These are phyloP conservation scores for Bos taurus DNA, from an alignment of 2,113 vertebrate species.

Conservation along the genomic window ARS-UCD2.0 NC_037328.1:97536501-97537000, in stretches of 20 bases:
- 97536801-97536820: not conserved
- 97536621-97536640: not conserved
- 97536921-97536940: not conserved
- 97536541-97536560: not conserved
- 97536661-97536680: not conserved
- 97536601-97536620: not conserved
- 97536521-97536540: not conserved
- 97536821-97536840: not conserved
- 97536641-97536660: not conserved
- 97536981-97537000: constrained; percentile 20
- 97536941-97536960: not conserved
- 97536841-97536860: not conserved
- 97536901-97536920: not conserved
- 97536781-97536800: not conserved
- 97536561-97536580: not conserved
- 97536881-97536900: not conserved
- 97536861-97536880: not conserved
- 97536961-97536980: not conserved
- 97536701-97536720: not conserved
- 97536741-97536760: not conserved
- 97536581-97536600: not conserved
- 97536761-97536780: not conserved
- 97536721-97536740: not conserved
- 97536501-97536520: not conserved
- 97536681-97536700: not conserved